Evolutionary conservation across 2,797 vertebrate species (phyloP), one percentile per base, ranked within the genome.

Genomic region (Tiaroga cobitis): DNA sequence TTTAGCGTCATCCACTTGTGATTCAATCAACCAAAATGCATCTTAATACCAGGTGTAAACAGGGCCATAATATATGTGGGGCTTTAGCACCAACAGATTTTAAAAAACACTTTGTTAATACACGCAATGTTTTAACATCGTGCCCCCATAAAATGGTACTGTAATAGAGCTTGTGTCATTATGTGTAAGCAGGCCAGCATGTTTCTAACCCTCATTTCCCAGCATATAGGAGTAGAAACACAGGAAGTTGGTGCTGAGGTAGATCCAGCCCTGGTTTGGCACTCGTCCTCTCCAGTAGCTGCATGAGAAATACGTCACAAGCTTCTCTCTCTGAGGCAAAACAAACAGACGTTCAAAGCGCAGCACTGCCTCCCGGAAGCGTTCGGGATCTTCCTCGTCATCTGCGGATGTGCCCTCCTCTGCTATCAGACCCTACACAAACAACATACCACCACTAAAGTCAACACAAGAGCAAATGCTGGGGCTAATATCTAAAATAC

Each of bases 151-250:
- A 75, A 63, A 34, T 6, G 2, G 21, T 46, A 63, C 16, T 41
- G 61, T 29, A 8, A 63, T 9, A 3, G n/a, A 73, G 19, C 8
- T 43, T 79, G 41, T 72, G 59, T 29, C 34, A 79, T 39, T 61
- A 19, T 51, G 63, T 41, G 63, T 82, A 51, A 78, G 74, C 34
- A 26, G 39, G 34, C 2, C 16, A 67, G 65, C 29, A 26, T 19
- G 37, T 37, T 18, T 24, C 96, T 97, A 90, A 99, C 98, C 94
- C 93, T 99, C 98, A 83, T 96, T 90, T 91, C 98, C 98, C 86
- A 99, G 95, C 89, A 99, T 94, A 91, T 97, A 99, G 0, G 98
- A 99, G 93, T 99, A 99, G 93, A 99, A 99, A 91, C 97, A 98
- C 49, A 99, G 92, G 92, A 99, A 99, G 93, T 99, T 99, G 85